A percentile compares a stretch with the other conserved stretches of the same genome.
These are phyloP conservation scores for Caenorhabditis wallacei DNA, from an alignment of 2,888 invertebrate species.

Conservation along the genomic window DNA sequence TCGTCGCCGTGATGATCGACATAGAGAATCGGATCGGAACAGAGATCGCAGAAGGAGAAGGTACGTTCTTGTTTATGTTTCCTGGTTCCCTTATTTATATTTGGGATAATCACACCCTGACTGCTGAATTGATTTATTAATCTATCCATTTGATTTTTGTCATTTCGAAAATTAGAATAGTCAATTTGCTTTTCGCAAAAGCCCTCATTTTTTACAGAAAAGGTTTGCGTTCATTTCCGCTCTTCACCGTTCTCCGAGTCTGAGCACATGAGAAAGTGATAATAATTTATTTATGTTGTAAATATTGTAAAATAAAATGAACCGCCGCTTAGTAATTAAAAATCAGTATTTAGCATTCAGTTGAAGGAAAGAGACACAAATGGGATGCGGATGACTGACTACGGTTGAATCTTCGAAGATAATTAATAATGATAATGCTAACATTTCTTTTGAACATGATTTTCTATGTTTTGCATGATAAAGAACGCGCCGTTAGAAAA, in stretches of 20 bases:
- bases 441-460: constrained; percentile 3
- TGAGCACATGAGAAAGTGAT: constrained; percentile 48
- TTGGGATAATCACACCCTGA: too few relatives aligned
- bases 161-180: background rate
- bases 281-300: constrained; percentile 47
- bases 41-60: constrained; percentile 56
- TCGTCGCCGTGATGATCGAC: constrained; percentile 41
- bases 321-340: constrained; percentile 45
- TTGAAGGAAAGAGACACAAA: constrained; percentile 7
- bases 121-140: background rate
- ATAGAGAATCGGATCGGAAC: constrained; percentile 53
- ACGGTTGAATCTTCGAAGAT: constrained; percentile 33
- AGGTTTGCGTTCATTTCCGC: constrained; percentile 55
- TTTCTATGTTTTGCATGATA: constrained; percentile 5
- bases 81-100: background rate
- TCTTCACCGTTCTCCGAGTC: constrained; percentile 47
- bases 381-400: constrained; percentile 25
- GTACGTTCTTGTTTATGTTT: constrained; percentile 12
- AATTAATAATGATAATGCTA: constrained; percentile 12
- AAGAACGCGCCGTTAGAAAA: background rate
- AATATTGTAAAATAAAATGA: constrained; percentile 49
- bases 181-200: background rate
- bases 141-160: background rate
- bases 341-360: constrained; percentile 14
- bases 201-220: constrained; percentile 57